These are phyloP conservation scores for Diadophis punctatus DNA, from an alignment of 2,113 vertebrate species.

Conservation along the genomic window DNA sequence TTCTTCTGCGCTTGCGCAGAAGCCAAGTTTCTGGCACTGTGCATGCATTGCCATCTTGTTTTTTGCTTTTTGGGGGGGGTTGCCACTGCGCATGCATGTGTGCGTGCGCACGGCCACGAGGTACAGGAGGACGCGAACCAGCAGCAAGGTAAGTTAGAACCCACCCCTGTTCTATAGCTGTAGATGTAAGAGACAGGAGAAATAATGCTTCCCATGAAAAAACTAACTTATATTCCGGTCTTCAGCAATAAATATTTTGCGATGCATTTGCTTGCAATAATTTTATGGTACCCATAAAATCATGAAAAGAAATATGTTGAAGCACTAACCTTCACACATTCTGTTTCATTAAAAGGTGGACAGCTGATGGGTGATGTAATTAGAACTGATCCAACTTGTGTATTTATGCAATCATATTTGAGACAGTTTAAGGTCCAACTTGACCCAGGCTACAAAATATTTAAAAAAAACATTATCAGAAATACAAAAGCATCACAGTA, in stretches of 20 bases:
- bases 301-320: background rate
- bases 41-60: too few relatives aligned
- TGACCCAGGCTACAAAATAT: conserved; percentile 71
- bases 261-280: background rate
- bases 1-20: too few relatives aligned
- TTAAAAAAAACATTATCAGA: conserved; percentile 18
- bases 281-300: background rate
- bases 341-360: conserved; percentile 92
- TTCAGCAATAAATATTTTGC: background rate
- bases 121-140: too few relatives aligned
- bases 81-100: too few relatives aligned
- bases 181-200: background rate
- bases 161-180: too few relatives aligned
- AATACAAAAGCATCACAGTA: background rate
- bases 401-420: conserved; percentile 84
- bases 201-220: background rate
- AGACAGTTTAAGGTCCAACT: conserved; percentile 87
- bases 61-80: too few relatives aligned
- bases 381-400: conserved; percentile 80
- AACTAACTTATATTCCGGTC: background rate
- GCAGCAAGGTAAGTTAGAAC: too few relatives aligned
- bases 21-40: too few relatives aligned
- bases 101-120: too few relatives aligned
- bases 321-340: conserved; percentile 89
- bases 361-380: conserved; percentile 89